phyloP scores from a whole-genome alignment of 2,888 invertebrate species.

The Vesta saturnalis region DNA sequence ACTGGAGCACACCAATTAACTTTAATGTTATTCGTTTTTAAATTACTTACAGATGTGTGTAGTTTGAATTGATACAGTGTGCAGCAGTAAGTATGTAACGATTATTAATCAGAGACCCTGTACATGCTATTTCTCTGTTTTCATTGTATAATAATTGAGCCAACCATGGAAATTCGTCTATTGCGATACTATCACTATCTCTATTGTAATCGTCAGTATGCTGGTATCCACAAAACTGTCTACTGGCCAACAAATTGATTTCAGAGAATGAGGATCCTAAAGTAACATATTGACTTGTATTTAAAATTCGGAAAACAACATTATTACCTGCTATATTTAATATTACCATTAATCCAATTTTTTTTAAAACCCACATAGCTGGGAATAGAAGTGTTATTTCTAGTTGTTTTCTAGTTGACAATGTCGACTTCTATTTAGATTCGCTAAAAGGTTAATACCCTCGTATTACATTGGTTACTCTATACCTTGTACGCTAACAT shows the following conservation, averaged over 20 bases:
- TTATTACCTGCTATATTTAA: too few species aligned
- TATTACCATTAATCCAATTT: too few species aligned
- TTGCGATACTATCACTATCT: not conserved
- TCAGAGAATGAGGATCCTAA: not conserved
- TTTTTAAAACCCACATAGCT: too few species aligned
- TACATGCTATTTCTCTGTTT: not conserved
- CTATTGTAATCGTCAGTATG: conserved; percentile 9
- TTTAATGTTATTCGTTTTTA: too few species aligned
- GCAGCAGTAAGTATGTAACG: not conserved
- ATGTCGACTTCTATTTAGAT: too few species aligned
- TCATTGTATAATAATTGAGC: not conserved
- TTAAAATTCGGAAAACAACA: too few species aligned
- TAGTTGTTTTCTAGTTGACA: too few species aligned
- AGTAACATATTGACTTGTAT: too few species aligned
- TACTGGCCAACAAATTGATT: not conserved
- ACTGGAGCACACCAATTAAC: not conserved
- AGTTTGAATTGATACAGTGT: not conserved
- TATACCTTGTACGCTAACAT: too few species aligned
- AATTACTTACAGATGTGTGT: not conserved
- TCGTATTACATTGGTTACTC: too few species aligned
- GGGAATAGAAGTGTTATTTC: too few species aligned
- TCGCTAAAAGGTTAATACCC: too few species aligned
- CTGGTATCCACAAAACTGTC: not conserved
- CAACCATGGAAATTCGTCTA: conserved; percentile 12
- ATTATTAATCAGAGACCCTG: not conserved